Conservation (phyloP, 1,140 invertebrate genomes). For the Leptinotarsa lineolata region DNA sequence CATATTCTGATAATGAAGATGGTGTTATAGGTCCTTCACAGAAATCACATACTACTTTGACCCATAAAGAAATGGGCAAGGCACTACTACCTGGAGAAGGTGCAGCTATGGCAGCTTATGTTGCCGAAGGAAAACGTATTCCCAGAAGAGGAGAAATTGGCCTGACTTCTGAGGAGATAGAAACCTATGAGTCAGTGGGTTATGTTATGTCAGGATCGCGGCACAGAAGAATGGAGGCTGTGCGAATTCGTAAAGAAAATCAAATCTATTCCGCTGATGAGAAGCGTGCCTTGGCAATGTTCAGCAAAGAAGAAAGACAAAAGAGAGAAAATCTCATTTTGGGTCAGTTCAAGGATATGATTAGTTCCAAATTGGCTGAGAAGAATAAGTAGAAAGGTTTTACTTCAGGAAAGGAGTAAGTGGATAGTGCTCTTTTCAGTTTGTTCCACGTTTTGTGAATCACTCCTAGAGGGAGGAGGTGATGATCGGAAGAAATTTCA, state of each 20-base stretch:
- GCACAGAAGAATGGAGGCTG: conserved; percentile 99
- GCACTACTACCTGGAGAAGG: conserved; percentile 93
- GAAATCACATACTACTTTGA: conserved; percentile 72
- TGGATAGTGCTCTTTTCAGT: too few species aligned
- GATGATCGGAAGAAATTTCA: not conserved
- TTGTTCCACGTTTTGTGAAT: not conserved
- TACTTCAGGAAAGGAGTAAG: too few species aligned
- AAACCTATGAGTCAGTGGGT: conserved; percentile 90
- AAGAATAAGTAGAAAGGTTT: conserved; percentile 52
- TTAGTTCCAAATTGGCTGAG: conserved; percentile 69
- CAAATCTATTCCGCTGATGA: conserved; percentile 99
- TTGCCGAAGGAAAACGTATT: conserved; percentile 98
- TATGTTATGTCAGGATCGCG: conserved; percentile 98
- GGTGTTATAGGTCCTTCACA: conserved; percentile 71
- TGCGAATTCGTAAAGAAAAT: conserved; percentile 98
- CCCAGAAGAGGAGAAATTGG: conserved; percentile 98
- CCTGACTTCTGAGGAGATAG: conserved; percentile 94
- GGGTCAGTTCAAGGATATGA: conserved; percentile 92
- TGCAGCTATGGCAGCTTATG: conserved; percentile 97
- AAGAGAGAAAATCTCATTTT: conserved; percentile 96
- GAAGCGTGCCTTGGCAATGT: conserved; percentile 95
- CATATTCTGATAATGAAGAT: conserved; percentile 59
- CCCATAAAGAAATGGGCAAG: conserved; percentile 83
- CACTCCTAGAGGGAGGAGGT: not conserved
- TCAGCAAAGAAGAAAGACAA: conserved; percentile 95